phyloP scores from a whole-genome alignment of 2,888 invertebrate genomes.

The Aphrophora alni region DNA sequence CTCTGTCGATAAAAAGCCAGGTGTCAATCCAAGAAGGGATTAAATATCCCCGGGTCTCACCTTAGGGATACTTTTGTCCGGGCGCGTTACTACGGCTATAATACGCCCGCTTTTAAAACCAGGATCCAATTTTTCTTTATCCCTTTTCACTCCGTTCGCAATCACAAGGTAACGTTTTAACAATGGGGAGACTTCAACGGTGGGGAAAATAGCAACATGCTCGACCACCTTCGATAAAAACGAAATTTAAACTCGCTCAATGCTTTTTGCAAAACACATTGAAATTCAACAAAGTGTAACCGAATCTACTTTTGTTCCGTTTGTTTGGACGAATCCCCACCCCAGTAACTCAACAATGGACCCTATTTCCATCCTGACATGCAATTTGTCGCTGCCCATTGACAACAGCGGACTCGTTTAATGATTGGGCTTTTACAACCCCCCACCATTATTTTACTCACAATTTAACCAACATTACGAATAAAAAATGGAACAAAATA shows the following conservation, averaged over 20 bases:
- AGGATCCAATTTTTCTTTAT: background rate
- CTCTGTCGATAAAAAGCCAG: background rate
- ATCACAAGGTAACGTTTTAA: background rate
- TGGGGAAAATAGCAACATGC: background rate
- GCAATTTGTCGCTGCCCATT: background rate
- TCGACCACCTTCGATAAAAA: background rate
- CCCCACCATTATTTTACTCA: background rate
- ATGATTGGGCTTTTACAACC: conserved; percentile 2
- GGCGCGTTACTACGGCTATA: background rate
- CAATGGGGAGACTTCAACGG: background rate
- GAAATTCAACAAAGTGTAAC: conserved; percentile 3
- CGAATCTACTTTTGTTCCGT: conserved; percentile 1
- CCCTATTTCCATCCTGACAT: background rate
- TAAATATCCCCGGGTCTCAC: background rate
- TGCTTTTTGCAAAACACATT: background rate
- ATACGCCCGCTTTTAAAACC: background rate
- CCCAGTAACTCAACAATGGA: background rate
- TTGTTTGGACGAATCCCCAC: background rate
- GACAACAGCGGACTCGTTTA: background rate
- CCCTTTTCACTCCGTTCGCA: too few relatives aligned
- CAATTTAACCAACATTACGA: background rate
- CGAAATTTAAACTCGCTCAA: background rate
- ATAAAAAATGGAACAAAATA: background rate
- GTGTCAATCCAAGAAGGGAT: background rate
- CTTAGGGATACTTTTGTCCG: background rate